Base-by-base conservation (phyloP, 53 echinoderm and acorn worm species). In the Henricia sp. region DNA sequence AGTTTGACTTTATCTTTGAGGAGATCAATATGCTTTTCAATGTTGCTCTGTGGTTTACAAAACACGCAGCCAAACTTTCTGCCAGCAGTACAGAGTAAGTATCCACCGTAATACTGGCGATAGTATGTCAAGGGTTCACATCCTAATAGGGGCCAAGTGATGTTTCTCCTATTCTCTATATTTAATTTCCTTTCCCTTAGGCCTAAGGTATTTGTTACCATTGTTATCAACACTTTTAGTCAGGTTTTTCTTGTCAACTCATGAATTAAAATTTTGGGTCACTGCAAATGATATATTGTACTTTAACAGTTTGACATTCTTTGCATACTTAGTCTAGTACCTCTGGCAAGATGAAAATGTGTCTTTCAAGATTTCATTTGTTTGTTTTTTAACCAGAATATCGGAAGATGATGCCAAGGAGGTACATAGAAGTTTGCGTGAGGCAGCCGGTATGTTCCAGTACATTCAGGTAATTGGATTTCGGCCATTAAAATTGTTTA, bases 61-160 rank as follows among this genome's bases (percentile, higher is more conserved):
- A 97, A 60, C 99, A 97, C 86, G 99, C 99, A 59, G 94, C 99
- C 10, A 92, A 92, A 71, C 69, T 97, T 19, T 92, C 99, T 32
- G 94, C 88, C 16, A 77, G 85, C 50, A 88, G 90, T 52, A 84
- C 88, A 68, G 94, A 92, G 99, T 97, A 88, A 97, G 99, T 96
- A 9, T 16, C 42, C 23, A 39, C 42, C 12, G 14, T 9, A 6
- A 39, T 52, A 10, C 13, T 20, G 11, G 52, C 52, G 19, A 39
- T 52, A 21, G 5, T 52, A 23, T 6, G 21, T 39, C 52, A n/a
- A 17, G 20, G 16, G 48, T 48, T 48, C 9, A 11, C 9, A 48
- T 48, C 14, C 48, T 48, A 16, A 48, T 48, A 48, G 16, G 16
- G 16, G 9, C 14, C 14, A 9, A 48, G 16, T 9, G 48, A 9